A percentile compares a stretch with the other conserved stretches of the same genome.
These are phyloP conservation scores for Ephestia elutella DNA, from an alignment of 1,140 invertebrate species.

Conservation along the genomic window DNA sequence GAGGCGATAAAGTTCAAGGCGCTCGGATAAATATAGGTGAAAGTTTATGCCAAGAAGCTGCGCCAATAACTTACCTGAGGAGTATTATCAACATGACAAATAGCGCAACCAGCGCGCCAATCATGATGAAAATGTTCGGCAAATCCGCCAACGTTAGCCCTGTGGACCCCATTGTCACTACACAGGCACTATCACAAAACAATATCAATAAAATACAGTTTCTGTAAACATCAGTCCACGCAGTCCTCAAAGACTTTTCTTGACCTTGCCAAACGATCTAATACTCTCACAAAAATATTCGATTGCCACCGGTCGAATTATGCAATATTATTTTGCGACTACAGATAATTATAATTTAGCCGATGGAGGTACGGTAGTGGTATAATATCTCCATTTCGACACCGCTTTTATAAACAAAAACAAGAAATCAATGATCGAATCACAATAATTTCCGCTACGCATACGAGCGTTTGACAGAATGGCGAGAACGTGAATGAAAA, in stretches of 20 bases:
- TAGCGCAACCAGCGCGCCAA: constrained; percentile 76
- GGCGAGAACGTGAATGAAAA: neutral
- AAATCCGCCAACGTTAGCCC: constrained; percentile 80
- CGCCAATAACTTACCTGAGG: constrained; percentile 45
- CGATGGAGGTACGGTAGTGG: neutral
- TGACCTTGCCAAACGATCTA: constrained; percentile 47
- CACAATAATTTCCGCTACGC: constrained; percentile 15
- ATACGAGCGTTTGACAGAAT: constrained; percentile 33
- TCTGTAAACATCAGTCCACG: constrained; percentile 44
- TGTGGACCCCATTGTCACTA: constrained; percentile 64
- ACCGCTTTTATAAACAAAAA: constrained; percentile 47
- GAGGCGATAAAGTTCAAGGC: neutral
- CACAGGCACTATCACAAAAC: constrained; percentile 40
- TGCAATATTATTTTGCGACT: constrained; percentile 24
- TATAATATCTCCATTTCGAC: neutral
- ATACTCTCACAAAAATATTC: constrained; percentile 38
- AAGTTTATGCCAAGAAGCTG: neutral
- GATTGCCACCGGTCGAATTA: constrained; percentile 32
- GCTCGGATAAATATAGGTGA: neutral
- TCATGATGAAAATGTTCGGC: constrained; percentile 82
- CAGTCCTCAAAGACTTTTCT: constrained; percentile 27
- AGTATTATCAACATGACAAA: constrained; percentile 66
- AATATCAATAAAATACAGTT: constrained; percentile 29
- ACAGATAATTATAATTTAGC: neutral
- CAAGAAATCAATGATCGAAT: constrained; percentile 54